These are phyloP conservation scores for Furcula furcula DNA, from an alignment of 2,888 invertebrate genomes.

Conservation along the genomic window DNA sequence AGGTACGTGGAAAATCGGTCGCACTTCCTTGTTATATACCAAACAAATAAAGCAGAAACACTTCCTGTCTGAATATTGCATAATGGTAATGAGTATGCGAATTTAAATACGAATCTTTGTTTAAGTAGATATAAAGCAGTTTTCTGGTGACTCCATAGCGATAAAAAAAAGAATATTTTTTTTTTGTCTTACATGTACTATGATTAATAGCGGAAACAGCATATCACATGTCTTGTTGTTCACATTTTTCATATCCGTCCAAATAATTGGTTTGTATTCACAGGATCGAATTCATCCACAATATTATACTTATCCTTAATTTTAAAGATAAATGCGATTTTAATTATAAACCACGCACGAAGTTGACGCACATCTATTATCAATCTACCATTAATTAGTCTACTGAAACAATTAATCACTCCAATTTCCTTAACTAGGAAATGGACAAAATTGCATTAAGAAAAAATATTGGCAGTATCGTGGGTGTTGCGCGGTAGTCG, in stretches of 20 bases:
- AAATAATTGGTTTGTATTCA: slow-evolving; percentile 45
- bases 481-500: slow-evolving; percentile 66
- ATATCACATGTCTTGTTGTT: slow-evolving; percentile 49
- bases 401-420: slow-evolving; percentile 73
- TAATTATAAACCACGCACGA: slow-evolving; percentile 48
- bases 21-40: too few species aligned
- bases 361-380: slow-evolving; percentile 33
- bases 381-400: too few species aligned
- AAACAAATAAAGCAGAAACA: too few species aligned
- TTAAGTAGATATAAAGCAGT: too few species aligned
- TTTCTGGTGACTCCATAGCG: too few species aligned
- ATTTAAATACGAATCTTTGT: too few species aligned
- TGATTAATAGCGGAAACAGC: slow-evolving; percentile 73
- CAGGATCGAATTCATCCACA: slow-evolving; percentile 20
- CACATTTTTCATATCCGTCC: slow-evolving; percentile 67
- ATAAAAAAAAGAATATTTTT: too few species aligned
- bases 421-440: slow-evolving; percentile 60
- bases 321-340: slow-evolving; percentile 56
- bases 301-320: slow-evolving; percentile 20
- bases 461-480: slow-evolving; percentile 38
- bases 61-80: too few species aligned
- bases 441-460: slow-evolving; percentile 23
- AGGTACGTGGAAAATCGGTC: too few species aligned
- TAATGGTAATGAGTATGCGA: too few species aligned
- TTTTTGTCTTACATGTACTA: slow-evolving; percentile 54